Conservation (phyloP, 2,888 invertebrate genomes). For the Scelioninae gen. 1 region DNA sequence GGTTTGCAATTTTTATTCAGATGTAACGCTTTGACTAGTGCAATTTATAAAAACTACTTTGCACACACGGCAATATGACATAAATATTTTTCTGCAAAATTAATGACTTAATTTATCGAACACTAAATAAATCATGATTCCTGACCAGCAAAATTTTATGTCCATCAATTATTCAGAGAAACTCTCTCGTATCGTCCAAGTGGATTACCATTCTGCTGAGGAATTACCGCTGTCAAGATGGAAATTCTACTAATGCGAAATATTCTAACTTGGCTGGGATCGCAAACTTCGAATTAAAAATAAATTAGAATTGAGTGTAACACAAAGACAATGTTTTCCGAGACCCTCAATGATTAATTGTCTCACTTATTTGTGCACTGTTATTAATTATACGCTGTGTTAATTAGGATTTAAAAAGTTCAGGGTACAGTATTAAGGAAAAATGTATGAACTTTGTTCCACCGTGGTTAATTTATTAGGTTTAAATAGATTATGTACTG, state of each 20-base stretch:
- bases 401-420: conserved; percentile 37
- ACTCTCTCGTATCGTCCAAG: conserved; percentile 66
- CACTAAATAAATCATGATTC: conserved; percentile 62
- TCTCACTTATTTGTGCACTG: conserved; percentile 16
- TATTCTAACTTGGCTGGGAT: conserved; percentile 55
- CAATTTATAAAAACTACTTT: conserved; percentile 33
- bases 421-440: conserved; percentile 13
- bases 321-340: conserved; percentile 30
- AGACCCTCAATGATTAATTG: conserved; percentile 44
- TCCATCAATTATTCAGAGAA: conserved; percentile 66
- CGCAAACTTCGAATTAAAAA: conserved; percentile 61
- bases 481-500: not conserved
- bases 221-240: conserved; percentile 68
- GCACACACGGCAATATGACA: conserved; percentile 21
- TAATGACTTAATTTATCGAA: conserved; percentile 67
- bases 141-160: conserved; percentile 65
- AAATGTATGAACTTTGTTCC: conserved; percentile 15
- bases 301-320: conserved; percentile 42
- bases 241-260: conserved; percentile 65
- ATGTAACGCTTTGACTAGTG: conserved; percentile 5
- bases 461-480: not conserved
- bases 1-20: conserved; percentile 13
- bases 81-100: conserved; percentile 51
- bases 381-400: conserved; percentile 31
- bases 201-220: conserved; percentile 67